Evolutionary conservation across 2,113 vertebrate species (phyloP), one percentile per base, ranked within the genome.

Genomic region (Barnardius zonarius): DNA sequence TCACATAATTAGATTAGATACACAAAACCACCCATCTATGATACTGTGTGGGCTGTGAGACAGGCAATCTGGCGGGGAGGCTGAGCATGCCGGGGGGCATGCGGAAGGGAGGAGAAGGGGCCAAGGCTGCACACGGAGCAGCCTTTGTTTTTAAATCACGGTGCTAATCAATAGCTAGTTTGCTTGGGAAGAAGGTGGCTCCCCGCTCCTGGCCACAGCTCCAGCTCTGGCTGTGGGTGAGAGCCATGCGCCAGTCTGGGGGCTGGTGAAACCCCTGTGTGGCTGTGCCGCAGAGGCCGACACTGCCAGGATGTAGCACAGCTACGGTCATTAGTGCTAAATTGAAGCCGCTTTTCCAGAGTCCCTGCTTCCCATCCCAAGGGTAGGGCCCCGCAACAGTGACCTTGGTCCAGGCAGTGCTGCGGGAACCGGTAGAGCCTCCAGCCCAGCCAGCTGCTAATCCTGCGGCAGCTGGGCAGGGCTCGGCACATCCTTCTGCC

Each of bases 261-360:
- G 83, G 54, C 68, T 54, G 55, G 28, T 0, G 5, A 52, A n/a
- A 9, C 31, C 57, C 49, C 69, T 2, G 30, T 8, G 9, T 6
- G 6, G 41, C 35, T 7, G 10, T 37, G 59, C 23, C 10, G 59
- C 59, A 37, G 59, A 16, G 39, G 23, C 74, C 2, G 25, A 19
- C 18, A 11, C 43, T 0, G 2, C 14, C 3, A 9, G 35, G 33
- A 54, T 46, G 75, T 44, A 14, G 10, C 10, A 3, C 75, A 27
- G 75, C 73, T 28, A 11, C 2, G 5, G 19, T 19, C 7, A 2
- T 25, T 1, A 41, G 13, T 5, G 68, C 55, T 11, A 19, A 35
- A 43, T 7, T 17, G 23, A 24, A 39, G 4, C 31, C 0, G 4
- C 44, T 66, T 27, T 2, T 5, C 22, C 10, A 5, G 33, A 25